Evolutionary conservation across 2,797 vertebrate genomes (phyloP).

Genomic region (Gadopsis marmoratus): DNA sequence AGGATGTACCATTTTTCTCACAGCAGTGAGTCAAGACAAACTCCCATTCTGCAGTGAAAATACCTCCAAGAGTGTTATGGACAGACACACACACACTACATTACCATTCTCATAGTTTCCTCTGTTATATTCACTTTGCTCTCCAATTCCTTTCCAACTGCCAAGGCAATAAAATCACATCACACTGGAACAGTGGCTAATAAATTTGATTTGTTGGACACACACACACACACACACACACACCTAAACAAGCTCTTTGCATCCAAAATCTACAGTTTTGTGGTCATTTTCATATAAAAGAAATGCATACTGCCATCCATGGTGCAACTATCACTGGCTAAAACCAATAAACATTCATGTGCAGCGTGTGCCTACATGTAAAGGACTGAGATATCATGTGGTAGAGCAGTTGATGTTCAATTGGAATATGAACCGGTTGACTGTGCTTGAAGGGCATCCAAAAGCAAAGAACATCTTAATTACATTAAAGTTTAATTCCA

Average conservation of each 20-base stretch:
- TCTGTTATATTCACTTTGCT: conserved; percentile 53
- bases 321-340: conserved; percentile 17
- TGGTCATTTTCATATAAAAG: conserved; percentile 13
- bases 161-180: conserved; percentile 73
- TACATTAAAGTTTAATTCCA: conserved; percentile 23
- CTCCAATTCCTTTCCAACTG: conserved; percentile 63
- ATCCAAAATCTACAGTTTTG: conserved; percentile 33
- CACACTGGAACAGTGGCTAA: conserved; percentile 68
- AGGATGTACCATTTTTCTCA: conserved; percentile 34
- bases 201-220: conserved; percentile 75
- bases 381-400: not conserved
- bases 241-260: conserved; percentile 45
- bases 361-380: conserved; percentile 6
- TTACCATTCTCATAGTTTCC: conserved; percentile 58
- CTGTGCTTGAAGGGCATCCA: conserved; percentile 31
- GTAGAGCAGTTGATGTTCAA: conserved; percentile 21
- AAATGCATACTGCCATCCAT: conserved; percentile 20
- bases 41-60: conserved; percentile 44
- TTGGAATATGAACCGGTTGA: not conserved
- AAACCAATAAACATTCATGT: conserved; percentile 27
- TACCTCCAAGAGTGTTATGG: conserved; percentile 21
- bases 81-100: conserved; percentile 40
- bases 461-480: conserved; percentile 26
- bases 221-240: not conserved
- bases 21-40: conserved; percentile 33